These are phyloP conservation scores for Smutsia temminckii DNA, from an alignment of 2,797 vertebrate genomes.

Conservation along the genomic window DNA sequence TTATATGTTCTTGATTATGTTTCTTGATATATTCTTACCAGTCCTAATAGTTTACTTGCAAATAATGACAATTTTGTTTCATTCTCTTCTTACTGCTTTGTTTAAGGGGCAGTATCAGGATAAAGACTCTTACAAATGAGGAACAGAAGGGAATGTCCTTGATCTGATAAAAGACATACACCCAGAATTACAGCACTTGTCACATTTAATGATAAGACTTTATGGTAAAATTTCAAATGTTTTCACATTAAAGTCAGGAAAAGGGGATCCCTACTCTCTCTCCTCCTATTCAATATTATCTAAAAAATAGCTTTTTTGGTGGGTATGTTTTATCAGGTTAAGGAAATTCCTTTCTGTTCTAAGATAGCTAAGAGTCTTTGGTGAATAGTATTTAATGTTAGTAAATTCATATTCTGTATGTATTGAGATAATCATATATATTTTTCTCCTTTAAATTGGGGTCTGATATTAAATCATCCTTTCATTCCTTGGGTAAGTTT, in stretches of 20 bases:
- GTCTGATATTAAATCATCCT: background rate
- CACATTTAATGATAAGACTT: background rate
- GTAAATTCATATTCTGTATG: background rate
- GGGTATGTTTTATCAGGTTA: background rate
- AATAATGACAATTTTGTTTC: background rate
- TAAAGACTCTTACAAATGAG: background rate
- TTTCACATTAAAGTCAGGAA: background rate
- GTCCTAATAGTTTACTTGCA: background rate
- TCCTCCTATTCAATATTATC: background rate
- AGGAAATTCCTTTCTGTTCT: background rate
- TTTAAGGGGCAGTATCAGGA: background rate
- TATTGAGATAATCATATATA: background rate
- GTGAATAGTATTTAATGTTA: background rate
- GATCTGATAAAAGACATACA: background rate
- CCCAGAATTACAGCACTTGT: background rate
- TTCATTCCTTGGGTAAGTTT: background rate
- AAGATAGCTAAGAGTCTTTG: background rate
- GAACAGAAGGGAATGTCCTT: background rate
- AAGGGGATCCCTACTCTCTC: background rate
- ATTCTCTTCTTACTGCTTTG: slow-evolving; percentile 5
- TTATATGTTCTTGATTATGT: background rate
- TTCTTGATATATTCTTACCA: background rate
- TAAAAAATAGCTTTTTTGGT: background rate
- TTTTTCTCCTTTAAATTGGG: background rate
- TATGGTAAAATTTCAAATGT: background rate